Percentiles rank a stretch among this genome's conserved stretches.
phyloP scores from a whole-genome alignment of 2,797 vertebrate genomes.

The Myotis pilosus region DNA sequence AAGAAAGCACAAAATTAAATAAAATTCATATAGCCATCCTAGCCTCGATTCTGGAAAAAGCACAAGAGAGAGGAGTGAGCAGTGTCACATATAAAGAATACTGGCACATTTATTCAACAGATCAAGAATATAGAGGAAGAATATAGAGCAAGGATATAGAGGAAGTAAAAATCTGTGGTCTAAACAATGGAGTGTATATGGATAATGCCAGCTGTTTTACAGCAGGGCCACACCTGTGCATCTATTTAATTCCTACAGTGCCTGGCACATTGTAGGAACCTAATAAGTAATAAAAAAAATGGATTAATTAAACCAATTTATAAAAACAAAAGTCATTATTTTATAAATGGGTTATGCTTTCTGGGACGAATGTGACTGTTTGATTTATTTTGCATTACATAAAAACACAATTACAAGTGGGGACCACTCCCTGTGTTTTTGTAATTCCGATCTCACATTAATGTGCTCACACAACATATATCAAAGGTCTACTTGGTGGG shows the following conservation, averaged over 20 bases:
- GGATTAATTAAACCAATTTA: constrained; percentile 7
- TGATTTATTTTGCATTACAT: constrained; percentile 51
- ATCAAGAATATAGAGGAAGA: background rate
- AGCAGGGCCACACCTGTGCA: background rate
- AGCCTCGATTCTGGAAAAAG: background rate
- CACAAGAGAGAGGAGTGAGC: background rate
- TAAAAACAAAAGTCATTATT: constrained; percentile 46
- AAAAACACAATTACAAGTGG: constrained; percentile 45
- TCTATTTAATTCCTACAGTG: background rate
- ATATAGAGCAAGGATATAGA: background rate
- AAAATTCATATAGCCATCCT: background rate
- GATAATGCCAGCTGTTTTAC: background rate
- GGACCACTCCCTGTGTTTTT: constrained; percentile 14
- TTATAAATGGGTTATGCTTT: constrained; percentile 10
- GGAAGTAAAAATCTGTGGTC: background rate
- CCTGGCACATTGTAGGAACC: background rate
- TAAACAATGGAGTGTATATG: background rate
- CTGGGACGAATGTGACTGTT: background rate
- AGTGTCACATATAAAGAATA: background rate
- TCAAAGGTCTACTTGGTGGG: background rate
- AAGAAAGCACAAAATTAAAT: no score
- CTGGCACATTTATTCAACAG: background rate
- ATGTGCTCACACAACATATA: background rate
- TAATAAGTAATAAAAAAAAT: constrained; percentile 37
- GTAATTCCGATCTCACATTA: background rate